Percentiles rank a stretch among this genome's conserved stretches.
These are phyloP conservation scores for Cyaniris semiargus DNA, from an alignment of 2,888 invertebrate genomes.

Conservation along the genomic window DNA sequence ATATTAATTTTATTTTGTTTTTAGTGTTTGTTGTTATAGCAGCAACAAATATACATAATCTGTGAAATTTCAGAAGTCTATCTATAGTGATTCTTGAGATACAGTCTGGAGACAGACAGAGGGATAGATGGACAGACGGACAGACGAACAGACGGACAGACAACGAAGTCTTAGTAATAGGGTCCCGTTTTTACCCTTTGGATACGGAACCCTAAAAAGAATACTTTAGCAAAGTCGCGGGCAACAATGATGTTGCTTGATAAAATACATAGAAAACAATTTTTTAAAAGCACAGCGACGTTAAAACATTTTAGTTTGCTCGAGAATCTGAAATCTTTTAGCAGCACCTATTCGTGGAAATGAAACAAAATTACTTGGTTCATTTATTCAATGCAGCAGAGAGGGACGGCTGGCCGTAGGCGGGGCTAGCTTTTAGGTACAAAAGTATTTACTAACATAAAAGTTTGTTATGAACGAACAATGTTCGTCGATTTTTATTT, in stretches of 20 bases:
- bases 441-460: constrained; percentile 24
- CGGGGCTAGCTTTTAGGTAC: constrained; percentile 49
- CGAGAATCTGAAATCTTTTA: constrained; percentile 19
- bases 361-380: constrained; percentile 40
- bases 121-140: no score
- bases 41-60: no score
- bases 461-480: constrained; percentile 10
- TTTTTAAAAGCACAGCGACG: background rate
- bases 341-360: constrained; percentile 22
- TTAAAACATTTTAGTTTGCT: background rate
- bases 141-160: no score
- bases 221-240: background rate
- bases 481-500: constrained; percentile 6
- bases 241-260: background rate
- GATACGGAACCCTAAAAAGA: no score
- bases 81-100: no score
- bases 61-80: no score
- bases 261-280: background rate
- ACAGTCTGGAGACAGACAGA: no score
- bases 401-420: constrained; percentile 53
- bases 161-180: no score
- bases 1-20: no score
- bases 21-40: no score
- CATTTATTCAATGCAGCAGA: constrained; percentile 42
- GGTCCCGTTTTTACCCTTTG: no score